These are phyloP conservation scores for Epicauta chinensis DNA, from an alignment of 1,140 invertebrate species.

Conservation along the genomic window DNA sequence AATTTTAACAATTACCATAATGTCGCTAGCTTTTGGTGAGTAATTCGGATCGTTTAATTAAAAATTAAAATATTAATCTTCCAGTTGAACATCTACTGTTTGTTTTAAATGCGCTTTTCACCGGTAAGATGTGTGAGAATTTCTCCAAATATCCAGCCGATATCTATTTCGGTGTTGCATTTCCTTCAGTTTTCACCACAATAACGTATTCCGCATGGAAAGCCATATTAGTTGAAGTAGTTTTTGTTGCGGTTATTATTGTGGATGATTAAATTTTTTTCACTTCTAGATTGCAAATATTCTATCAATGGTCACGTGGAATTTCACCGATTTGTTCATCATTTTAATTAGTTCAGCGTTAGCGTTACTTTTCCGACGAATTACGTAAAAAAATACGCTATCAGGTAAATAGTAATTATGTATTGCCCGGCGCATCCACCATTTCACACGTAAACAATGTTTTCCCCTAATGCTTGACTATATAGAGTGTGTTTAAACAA, in stretches of 20 bases:
- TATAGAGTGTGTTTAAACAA: too few relatives aligned
- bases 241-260: background rate
- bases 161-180: conserved; percentile 26
- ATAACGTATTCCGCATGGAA: conserved; percentile 25
- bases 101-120: conserved; percentile 21
- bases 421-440: too few relatives aligned
- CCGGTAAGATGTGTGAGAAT: conserved; percentile 18
- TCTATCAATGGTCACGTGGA: conserved; percentile 61
- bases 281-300: conserved; percentile 49
- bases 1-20: conserved; percentile 20
- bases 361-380: conserved; percentile 50
- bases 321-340: conserved; percentile 59
- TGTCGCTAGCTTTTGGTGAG: conserved; percentile 30
- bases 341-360: conserved; percentile 55
- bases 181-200: conserved; percentile 29
- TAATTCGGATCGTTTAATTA: background rate
- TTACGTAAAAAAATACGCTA: too few relatives aligned
- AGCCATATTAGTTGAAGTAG: conserved; percentile 28
- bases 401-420: too few relatives aligned
- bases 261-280: background rate
- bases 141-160: conserved; percentile 19
- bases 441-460: too few relatives aligned
- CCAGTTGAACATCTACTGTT: conserved; percentile 32
- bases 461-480: too few relatives aligned
- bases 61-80: background rate